Evolutionary conservation across 2,888 invertebrate genomes (phyloP), one percentile per base, ranked within the genome.

Genomic region (Nymphalis polychloros): DNA sequence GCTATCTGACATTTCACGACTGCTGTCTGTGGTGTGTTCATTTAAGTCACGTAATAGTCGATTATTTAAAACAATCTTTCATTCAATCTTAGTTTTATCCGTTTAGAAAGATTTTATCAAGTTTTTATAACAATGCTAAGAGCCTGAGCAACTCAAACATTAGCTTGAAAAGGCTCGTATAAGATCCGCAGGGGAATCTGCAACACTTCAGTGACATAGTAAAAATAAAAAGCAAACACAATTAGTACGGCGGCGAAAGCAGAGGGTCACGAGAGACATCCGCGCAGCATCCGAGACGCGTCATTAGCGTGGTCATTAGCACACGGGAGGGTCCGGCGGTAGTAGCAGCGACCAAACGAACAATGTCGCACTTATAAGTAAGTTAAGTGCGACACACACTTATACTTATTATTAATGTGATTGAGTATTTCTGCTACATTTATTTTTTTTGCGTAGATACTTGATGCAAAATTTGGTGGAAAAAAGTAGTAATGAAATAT

Each of bases 271-370:
- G 55, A 31, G 55, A 55, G 17, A 55, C 55, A 27, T 27, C 19
- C 49, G 49, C 4, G 35, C 61, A 31, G 19, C 49, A 61, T 23
- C 23, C 48, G 53, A 23, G 31, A 35, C 50, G 27, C 61, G 66
- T 67, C 70, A 64, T 68, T 68, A 66, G 65, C 47, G 61, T 64
- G 59, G 66, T 70, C 68, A 67, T 70, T 72, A 72, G 66, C 53
- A 23, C 48, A 48, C 53, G 19, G 8, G 47, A 46, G 48, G 41
- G 46, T 41, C 17, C 52, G 52, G 64, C n/a, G 50, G 8, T 46
- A 55, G 20, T 63, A 13, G 8, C 2, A 57, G 27, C 52, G 59
- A 13, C 8, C 8, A 20, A 3, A 50, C 10, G 19, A 1, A 50
- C 19, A n/a, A 27, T 5, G 19, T 7, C 49, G 19, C 8, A 50